phyloP scores from a whole-genome alignment of 2,888 invertebrate species.

The Ectemnius cavifrons region DNA sequence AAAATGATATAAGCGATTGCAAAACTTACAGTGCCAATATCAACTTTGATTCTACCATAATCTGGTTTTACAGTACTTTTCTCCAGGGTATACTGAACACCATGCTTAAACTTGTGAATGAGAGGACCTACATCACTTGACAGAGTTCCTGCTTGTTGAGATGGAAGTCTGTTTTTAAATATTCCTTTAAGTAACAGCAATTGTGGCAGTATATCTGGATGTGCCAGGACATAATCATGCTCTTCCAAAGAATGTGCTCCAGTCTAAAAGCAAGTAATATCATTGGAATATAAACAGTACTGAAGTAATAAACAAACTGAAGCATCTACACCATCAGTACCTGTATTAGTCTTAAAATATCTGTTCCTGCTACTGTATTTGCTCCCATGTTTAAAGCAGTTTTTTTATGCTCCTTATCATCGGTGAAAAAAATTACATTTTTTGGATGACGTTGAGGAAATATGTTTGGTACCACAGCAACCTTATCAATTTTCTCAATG shows the following conservation, averaged over 20 bases:
- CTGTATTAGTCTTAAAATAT: slow-evolving; percentile 88
- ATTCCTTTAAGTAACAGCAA: slow-evolving; percentile 87
- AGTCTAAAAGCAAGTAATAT: slow-evolving; percentile 77
- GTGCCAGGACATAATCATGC: slow-evolving; percentile 87
- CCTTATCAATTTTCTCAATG: slow-evolving; percentile 84
- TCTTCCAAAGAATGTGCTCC: slow-evolving; percentile 85
- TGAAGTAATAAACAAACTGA: neutral
- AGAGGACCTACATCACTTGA: slow-evolving; percentile 82
- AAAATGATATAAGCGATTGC: slow-evolving; percentile 1
- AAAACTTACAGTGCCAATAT: slow-evolving; percentile 84
- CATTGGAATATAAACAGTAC: neutral
- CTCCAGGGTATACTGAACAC: slow-evolving; percentile 84
- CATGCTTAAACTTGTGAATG: slow-evolving; percentile 84
- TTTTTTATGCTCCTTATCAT: slow-evolving; percentile 81
- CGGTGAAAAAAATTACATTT: slow-evolving; percentile 87
- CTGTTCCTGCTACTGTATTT: slow-evolving; percentile 84
- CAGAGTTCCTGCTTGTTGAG: slow-evolving; percentile 83
- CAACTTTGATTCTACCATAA: slow-evolving; percentile 84
- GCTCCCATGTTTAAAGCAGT: slow-evolving; percentile 86
- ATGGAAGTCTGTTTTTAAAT: slow-evolving; percentile 88
- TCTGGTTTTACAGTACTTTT: slow-evolving; percentile 84
- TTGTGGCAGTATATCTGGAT: slow-evolving; percentile 89
- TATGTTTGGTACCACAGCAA: slow-evolving; percentile 83
- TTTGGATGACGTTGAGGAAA: slow-evolving; percentile 86
- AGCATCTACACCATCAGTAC: slow-evolving; percentile 70